A percentile compares a stretch with the other conserved stretches of the same genome.
Evolutionary conservation across 1,140 invertebrate species (phyloP).

Genomic region (Apis cerana): DNA sequence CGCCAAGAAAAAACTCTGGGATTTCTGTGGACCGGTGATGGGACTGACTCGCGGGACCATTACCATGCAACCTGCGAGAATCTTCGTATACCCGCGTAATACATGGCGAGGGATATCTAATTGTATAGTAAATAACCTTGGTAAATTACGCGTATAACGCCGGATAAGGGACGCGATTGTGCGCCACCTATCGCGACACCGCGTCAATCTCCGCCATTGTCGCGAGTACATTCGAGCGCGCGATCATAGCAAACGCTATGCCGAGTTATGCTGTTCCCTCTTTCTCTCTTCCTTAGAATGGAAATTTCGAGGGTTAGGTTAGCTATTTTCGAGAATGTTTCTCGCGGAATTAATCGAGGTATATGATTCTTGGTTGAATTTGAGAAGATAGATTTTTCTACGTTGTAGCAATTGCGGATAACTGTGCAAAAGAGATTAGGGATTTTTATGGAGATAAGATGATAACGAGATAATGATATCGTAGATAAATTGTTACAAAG

Average conservation of each 20-base stretch:
- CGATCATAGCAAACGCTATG: slow-evolving; percentile 48
- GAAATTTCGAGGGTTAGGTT: too few species aligned
- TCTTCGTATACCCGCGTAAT: slow-evolving; percentile 14
- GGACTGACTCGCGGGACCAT: slow-evolving; percentile 59
- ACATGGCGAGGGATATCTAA: slow-evolving; percentile 58
- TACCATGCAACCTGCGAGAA: slow-evolving; percentile 45
- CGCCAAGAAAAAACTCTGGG: slow-evolving; percentile 57
- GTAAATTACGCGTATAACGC: slow-evolving; percentile 66
- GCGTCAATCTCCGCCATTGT: slow-evolving; percentile 55
- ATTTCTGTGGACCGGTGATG: slow-evolving; percentile 49
- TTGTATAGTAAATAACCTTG: slow-evolving; percentile 66
- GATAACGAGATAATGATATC: too few species aligned
- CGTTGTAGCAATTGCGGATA: too few species aligned
- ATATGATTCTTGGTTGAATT: too few species aligned
- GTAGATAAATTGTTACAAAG: too few species aligned
- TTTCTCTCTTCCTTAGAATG: too few species aligned
- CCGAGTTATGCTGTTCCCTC: too few species aligned
- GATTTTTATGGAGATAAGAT: too few species aligned
- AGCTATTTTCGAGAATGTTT: too few species aligned
- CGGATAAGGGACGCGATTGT: slow-evolving; percentile 65
- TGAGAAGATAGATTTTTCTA: too few species aligned
- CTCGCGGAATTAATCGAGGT: too few species aligned
- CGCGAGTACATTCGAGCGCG: slow-evolving; percentile 30
- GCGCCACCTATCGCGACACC: slow-evolving; percentile 58
- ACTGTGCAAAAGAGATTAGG: too few species aligned